Conservation (phyloP, 2,113 vertebrate genomes). For the Pelecanoides urinatrix region DNA sequence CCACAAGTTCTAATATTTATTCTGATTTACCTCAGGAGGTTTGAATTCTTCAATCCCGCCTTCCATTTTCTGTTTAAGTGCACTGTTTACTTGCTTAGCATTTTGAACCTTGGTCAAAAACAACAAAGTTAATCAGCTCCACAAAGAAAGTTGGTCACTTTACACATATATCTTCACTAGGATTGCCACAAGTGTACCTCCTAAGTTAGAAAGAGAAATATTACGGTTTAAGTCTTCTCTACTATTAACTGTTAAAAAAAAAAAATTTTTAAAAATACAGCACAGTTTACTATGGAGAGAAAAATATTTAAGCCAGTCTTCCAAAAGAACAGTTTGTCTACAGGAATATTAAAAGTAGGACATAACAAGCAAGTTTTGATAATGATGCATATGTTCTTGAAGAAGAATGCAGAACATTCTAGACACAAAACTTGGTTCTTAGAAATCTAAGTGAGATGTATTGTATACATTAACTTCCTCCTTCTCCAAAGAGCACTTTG, state of each 20-base stretch:
- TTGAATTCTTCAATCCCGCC: conserved; percentile 90
- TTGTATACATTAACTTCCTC: not conserved
- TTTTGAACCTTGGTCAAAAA: conserved; percentile 91
- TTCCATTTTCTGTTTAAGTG: conserved; percentile 95
- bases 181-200: conserved; percentile 69
- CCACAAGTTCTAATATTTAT: not conserved
- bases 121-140: conserved; percentile 71
- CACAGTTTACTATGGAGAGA: not conserved
- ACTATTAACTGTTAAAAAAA: conserved; percentile 9
- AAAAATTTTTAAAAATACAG: not conserved
- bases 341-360: not conserved
- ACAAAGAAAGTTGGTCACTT: conserved; percentile 69
- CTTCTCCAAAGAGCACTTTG: not conserved
- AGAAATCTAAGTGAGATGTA: not conserved
- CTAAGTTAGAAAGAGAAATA: conserved; percentile 63
- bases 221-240: conserved; percentile 62
- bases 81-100: conserved; percentile 98
- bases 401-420: not conserved
- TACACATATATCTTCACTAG: conserved; percentile 70
- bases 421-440: not conserved
- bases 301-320: conserved; percentile 2
- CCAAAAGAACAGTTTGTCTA: conserved; percentile 8
- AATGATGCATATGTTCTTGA: not conserved
- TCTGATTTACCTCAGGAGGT: conserved; percentile 88
- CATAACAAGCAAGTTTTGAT: not conserved